phyloP scores from a whole-genome alignment of 2,888 invertebrate species.

The Lithosia quadra region DNA sequence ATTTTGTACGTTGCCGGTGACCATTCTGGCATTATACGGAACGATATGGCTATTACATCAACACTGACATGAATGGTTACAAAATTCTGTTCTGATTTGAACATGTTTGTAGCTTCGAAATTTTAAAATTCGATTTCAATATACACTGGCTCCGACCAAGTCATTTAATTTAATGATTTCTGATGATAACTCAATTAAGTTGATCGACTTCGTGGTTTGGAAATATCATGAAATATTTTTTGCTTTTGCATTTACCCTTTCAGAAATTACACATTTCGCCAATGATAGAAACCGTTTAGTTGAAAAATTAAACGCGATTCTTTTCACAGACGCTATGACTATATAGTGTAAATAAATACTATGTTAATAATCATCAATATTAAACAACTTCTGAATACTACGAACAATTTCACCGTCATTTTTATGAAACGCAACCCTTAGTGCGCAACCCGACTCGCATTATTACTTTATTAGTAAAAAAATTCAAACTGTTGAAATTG shows the following conservation, averaged over 20 bases:
- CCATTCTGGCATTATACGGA: constrained; percentile 7
- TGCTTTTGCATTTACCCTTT: background rate
- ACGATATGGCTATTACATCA: constrained; percentile 5
- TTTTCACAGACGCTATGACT: no score
- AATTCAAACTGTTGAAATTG: background rate
- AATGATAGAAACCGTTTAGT: no score
- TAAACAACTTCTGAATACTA: background rate
- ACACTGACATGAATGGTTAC: constrained; percentile 7
- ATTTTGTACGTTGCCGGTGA: constrained; percentile 15
- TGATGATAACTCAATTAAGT: no score
- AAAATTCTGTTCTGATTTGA: constrained; percentile 1
- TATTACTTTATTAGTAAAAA: background rate
- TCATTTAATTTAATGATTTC: no score
- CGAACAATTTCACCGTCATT: background rate
- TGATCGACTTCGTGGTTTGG: no score
- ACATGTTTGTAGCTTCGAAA: background rate
- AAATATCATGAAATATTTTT: background rate
- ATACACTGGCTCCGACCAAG: no score
- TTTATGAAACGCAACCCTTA: background rate
- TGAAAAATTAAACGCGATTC: no score
- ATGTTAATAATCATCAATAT: no score
- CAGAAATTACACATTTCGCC: background rate
- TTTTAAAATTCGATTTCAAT: no score
- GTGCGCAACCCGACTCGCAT: background rate
- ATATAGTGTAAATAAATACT: no score